Evolutionary conservation across 1,140 invertebrate species (phyloP).

Genomic region (Leptoteleia sp.): DNA sequence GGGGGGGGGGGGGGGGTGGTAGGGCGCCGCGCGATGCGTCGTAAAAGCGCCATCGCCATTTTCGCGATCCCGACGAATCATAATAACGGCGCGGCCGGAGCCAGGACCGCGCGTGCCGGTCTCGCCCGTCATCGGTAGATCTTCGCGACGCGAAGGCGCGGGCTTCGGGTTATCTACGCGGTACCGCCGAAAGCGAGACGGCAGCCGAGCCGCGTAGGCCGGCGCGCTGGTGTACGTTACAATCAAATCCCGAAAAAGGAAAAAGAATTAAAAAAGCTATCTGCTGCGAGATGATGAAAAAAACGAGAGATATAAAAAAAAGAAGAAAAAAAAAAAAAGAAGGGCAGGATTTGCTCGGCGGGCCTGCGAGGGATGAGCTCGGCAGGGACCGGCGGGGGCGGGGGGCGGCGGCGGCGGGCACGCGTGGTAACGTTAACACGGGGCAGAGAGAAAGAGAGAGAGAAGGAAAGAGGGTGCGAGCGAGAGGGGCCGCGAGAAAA

Average conservation of each 20-base stretch:
- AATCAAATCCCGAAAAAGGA: slow-evolving; percentile 77
- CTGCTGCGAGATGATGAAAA: slow-evolving; percentile 74
- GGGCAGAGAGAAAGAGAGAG: slow-evolving; percentile 26
- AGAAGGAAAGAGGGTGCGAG: slow-evolving; percentile 26
- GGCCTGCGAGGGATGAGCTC: slow-evolving; percentile 14
- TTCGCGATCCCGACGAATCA: too few relatives aligned
- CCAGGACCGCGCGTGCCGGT: too few relatives aligned
- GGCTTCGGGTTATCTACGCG: too few relatives aligned
- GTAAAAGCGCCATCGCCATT: too few relatives aligned
- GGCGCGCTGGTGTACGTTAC: slow-evolving; percentile 74
- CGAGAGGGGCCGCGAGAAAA: slow-evolving; percentile 73
- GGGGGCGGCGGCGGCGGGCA: slow-evolving; percentile 30
- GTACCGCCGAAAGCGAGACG: slow-evolving; percentile 25
- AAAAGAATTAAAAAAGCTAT: slow-evolving; percentile 78
- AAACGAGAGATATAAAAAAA: too few relatives aligned
- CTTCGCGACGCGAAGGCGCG: too few relatives aligned
- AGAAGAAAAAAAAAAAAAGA: too few relatives aligned
- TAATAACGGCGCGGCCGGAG: too few relatives aligned
- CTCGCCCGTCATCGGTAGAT: too few relatives aligned
- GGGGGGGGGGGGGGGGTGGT: too few relatives aligned
- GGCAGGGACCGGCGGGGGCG: slow-evolving; percentile 2
- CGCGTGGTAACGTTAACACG: slow-evolving; percentile 42
- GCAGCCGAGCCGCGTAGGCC: slow-evolving; percentile 35
- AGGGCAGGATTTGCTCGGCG: slow-evolving; percentile 51
- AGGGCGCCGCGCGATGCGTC: too few relatives aligned